Conservation (phyloP, 2,888 invertebrate genomes). For the Frankliniella fusca region DNA sequence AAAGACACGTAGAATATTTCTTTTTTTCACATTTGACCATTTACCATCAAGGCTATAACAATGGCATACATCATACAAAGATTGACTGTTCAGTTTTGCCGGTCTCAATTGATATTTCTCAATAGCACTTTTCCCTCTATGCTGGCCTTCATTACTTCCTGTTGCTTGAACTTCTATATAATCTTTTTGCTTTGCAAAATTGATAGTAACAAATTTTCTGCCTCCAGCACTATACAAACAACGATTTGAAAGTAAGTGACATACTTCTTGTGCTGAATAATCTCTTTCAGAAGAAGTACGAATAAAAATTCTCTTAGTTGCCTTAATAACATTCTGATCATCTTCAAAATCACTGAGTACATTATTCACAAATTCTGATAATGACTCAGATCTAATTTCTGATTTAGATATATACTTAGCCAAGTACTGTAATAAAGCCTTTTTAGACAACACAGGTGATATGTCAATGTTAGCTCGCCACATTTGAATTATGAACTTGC, state of each 20-base stretch:
- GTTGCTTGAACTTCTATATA: no score
- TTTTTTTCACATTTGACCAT: neutral
- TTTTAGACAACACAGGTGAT: neutral
- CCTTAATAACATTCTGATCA: slow-evolving; percentile 16
- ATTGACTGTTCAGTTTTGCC: neutral
- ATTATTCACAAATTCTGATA: neutral
- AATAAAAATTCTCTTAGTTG: slow-evolving; percentile 33
- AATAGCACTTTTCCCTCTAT: neutral
- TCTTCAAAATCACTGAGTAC: neutral
- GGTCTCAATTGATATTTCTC: neutral
- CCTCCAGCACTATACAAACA: slow-evolving; percentile 11
- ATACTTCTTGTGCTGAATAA: slow-evolving; percentile 34
- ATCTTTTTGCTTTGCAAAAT: no score
- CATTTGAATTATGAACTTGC: slow-evolving; percentile 29
- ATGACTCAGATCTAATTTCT: slow-evolving; percentile 6
- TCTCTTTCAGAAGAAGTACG: slow-evolving; percentile 34
- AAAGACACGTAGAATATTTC: slow-evolving; percentile 12
- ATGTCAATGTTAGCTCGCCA: slow-evolving; percentile 36
- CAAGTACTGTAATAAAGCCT: slow-evolving; percentile 34
- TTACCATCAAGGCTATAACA: neutral
- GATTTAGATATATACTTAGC: slow-evolving; percentile 34
- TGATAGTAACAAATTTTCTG: slow-evolving; percentile 11
- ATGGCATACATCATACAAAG: neutral
- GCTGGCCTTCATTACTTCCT: neutral
- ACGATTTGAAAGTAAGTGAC: slow-evolving; percentile 31